Base-by-base conservation (phyloP, 2,888 invertebrate species). In the Scotopteryx bipunctaria region DNA sequence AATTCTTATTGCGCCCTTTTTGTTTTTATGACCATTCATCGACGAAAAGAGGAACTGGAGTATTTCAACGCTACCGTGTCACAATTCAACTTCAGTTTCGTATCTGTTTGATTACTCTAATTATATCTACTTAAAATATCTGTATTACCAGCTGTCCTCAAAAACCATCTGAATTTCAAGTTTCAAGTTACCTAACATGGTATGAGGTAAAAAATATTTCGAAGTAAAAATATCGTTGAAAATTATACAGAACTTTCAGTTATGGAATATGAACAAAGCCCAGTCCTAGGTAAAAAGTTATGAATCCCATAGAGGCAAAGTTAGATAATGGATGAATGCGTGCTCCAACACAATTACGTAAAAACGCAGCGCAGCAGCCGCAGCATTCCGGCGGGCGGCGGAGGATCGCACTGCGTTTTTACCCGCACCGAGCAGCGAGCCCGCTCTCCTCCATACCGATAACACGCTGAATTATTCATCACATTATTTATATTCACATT, bases 401-500 rank as follows among this genome's bases (percentile, higher is more conserved):
- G 68, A 64, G 74, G 70, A 68, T 60, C 70, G 77, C 76, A 72
- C 71, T 67, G 50, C 61, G 75, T 86, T 86, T 86, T 86, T 85
- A 74, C 75, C 48, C 52, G 54, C 56, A 37, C 64, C 57, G 63
- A 70, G 71, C 76, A 74, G 67, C 69, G 69, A 76, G 73, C 71
- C 76, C 71, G 69, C 72, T 52, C 73, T 69, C 81, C 59, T 80
- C 85, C 88, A 87, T 87, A 86, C 87, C 86, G 85, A 88, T 88
- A 81, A 71, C 86, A 88, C 89, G 88, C 90, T 90, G 90, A 85
- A 90, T 90, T 77, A 90, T 90, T 90, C 89, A 90, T 79, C 73
- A 73, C 81, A 86, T 82, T 83, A 85, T 86, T 86, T 86, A 90
- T 87, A 86, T 86, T 88, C 87, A 86, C 87, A 87, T 89, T 90